Conservation (phyloP, 2,797 vertebrate species). For the Anguilla anguilla region DNA sequence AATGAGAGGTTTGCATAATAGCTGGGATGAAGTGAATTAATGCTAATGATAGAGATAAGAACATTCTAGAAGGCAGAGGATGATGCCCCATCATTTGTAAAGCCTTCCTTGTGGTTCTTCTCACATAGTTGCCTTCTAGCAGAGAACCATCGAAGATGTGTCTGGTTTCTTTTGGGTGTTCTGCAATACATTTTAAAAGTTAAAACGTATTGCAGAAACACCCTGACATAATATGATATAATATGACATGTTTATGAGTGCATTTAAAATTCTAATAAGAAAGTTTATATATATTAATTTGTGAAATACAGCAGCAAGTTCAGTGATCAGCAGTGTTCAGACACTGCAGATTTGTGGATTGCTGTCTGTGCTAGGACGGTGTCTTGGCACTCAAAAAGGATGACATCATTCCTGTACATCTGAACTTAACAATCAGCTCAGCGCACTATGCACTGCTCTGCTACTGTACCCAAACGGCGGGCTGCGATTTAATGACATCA, state of each 20-base stretch:
- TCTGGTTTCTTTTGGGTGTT: background rate
- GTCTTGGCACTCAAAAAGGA: slow-evolving; percentile 9
- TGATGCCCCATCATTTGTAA: background rate
- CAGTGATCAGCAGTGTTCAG: background rate
- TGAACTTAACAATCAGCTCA: slow-evolving; percentile 13
- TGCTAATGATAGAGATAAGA: slow-evolving; percentile 16
- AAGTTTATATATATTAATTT: background rate
- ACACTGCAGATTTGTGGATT: slow-evolving; percentile 2
- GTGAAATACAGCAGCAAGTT: background rate
- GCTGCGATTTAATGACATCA: slow-evolving; percentile 20
- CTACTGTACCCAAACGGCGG: slow-evolving; percentile 29
- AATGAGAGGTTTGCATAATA: slow-evolving; percentile 22
- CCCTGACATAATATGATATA: background rate
- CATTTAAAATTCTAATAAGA: background rate
- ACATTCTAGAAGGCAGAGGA: background rate
- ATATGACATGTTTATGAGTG: background rate
- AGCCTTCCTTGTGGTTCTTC: background rate
- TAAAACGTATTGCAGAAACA: background rate
- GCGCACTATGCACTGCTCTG: slow-evolving; percentile 13
- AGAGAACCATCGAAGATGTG: background rate
- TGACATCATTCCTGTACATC: slow-evolving; percentile 17
- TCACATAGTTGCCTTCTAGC: background rate
- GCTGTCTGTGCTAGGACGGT: background rate
- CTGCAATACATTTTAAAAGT: background rate
- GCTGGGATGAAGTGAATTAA: slow-evolving; percentile 17